Evolutionary conservation across 2,113 vertebrate genomes (phyloP), one percentile per base, ranked within the genome.

Genomic region (Oreochromis niloticus): DNA sequence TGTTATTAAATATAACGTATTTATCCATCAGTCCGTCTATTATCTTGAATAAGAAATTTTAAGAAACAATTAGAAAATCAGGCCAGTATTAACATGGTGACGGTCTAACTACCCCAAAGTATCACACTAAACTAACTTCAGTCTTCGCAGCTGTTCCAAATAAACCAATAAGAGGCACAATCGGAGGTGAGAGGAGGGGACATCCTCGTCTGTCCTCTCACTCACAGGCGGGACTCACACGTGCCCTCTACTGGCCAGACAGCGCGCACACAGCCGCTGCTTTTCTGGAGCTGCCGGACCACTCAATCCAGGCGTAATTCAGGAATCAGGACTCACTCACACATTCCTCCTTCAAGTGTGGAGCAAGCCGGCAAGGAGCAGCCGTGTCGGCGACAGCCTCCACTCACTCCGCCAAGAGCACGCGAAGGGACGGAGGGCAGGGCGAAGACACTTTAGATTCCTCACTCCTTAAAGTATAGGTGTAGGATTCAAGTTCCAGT

Each of bases 161-260:
- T 68, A 17, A 86, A 43, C 79, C 71, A 59, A 59, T 8, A 24
- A 48, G 50, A 83, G 59, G 27, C 39, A 14, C 82, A 16, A 46
- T 19, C 3, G 27, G 63, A 66, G 16, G 63, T 59, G n/a, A 87
- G 78, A 86, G 91, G 87, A 87, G 85, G 87, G 12, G 78, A 81
- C 50, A 54, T 50, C 83, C 19, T 81, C 27, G 54, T 55, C 41
- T 66, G 52, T 80, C 81, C n/a, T 46, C 54, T 82, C 78, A 1
- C 83, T 84, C 92, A 82, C 50, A 54, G 36, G 27, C 73, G 71
- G 92, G 43, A 59, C 91, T 84, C 92, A 82, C 50, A 54, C 6
- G 83, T 86, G 91, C 96, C 95, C 95, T 96, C 95, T 96, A 92
- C 90, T 88, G 95, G 94, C 39, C 91, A 88, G 66, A 66, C 27